phyloP scores from a whole-genome alignment of 2,888 invertebrate species.

The Hartigia nigra region DNA sequence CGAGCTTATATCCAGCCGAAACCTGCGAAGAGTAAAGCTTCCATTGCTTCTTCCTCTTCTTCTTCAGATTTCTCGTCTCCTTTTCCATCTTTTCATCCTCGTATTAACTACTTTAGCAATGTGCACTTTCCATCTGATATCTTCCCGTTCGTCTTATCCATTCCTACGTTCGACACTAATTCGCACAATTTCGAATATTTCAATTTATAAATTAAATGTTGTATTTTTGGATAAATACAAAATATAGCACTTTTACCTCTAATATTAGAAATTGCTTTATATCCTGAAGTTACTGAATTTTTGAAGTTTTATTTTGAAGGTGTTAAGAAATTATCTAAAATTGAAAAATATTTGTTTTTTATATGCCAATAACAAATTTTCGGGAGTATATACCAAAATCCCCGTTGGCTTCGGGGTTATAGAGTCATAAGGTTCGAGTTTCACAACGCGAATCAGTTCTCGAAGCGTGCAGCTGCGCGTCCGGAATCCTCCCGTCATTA shows the following conservation, averaged over 20 bases:
- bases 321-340: background rate
- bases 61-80: background rate
- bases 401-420: background rate
- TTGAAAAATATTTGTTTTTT: background rate
- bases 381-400: background rate
- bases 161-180: background rate
- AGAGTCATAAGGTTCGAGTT: background rate
- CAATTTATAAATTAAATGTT: background rate
- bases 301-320: background rate
- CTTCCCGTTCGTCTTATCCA: background rate
- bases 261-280: background rate
- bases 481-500: background rate
- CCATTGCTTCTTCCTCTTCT: background rate
- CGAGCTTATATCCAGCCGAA: constrained; percentile 18
- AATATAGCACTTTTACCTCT: background rate
- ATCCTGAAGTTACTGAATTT: background rate
- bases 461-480: background rate
- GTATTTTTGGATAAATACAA: background rate
- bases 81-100: background rate
- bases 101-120: background rate
- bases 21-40: background rate
- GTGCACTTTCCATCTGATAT: background rate
- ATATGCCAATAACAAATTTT: background rate
- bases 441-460: background rate
- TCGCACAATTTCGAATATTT: background rate